These are phyloP conservation scores for Montipora capitata DNA, from an alignment of 92 coral and sea anemone genomes.

Conservation along the genomic window DNA sequence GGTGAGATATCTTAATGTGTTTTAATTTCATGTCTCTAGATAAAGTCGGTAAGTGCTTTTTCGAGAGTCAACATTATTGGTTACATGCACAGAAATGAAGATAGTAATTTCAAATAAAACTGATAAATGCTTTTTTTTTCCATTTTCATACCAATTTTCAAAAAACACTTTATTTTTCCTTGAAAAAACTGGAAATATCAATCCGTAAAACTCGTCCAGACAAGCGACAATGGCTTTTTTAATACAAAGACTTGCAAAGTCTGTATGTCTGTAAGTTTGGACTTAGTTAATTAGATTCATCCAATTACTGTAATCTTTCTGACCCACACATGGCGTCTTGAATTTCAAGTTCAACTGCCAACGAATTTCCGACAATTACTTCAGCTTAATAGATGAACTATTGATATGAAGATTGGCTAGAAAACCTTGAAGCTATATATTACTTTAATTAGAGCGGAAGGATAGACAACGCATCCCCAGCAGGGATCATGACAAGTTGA, in stretches of 20 bases:
- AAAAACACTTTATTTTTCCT: neutral
- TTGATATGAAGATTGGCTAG: neutral
- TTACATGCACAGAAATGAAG: too few species aligned
- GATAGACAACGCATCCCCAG: too few species aligned
- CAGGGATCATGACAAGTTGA: too few species aligned
- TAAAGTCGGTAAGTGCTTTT: neutral
- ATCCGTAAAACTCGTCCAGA: neutral
- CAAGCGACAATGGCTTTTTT: neutral
- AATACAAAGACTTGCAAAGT: neutral
- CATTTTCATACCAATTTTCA: neutral
- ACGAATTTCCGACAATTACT: conserved; percentile 15
- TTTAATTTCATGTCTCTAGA: neutral
- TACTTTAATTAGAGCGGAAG: neutral
- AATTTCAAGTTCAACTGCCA: conserved; percentile 5
- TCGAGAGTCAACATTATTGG: neutral
- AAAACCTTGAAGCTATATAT: neutral
- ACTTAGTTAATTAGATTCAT: neutral
- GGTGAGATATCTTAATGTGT: neutral
- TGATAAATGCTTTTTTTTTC: neutral
- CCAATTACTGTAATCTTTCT: neutral
- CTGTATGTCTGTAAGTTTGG: neutral
- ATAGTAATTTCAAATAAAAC: too few species aligned
- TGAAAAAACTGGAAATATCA: neutral
- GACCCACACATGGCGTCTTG: neutral
- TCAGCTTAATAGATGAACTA: conserved; percentile 15